Percentiles rank a stretch among this genome's conserved stretches.
Conservation (phyloP, 1,140 invertebrate genomes). For the Psix sp. region DNA sequence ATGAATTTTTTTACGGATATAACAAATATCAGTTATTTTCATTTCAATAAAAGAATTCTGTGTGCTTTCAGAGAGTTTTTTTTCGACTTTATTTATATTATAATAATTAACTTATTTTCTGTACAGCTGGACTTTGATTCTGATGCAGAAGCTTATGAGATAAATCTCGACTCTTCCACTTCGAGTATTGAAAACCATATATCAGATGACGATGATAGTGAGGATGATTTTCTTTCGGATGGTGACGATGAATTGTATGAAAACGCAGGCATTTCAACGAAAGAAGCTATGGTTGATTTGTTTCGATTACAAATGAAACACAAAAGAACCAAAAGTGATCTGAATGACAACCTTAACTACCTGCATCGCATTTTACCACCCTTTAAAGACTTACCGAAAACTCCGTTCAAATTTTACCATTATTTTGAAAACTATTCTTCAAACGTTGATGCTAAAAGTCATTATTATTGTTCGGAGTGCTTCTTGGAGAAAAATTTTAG, state of each 20-base stretch:
- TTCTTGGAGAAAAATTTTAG: neutral
- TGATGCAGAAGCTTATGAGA: too few species aligned
- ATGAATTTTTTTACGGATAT: too few species aligned
- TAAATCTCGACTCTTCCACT: too few species aligned
- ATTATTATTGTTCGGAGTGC: neutral
- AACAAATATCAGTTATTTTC: too few species aligned
- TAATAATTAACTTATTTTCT: too few species aligned
- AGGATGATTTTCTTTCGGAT: neutral
- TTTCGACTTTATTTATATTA: too few species aligned
- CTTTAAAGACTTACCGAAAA: slow-evolving; percentile 9
- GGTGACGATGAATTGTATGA: neutral
- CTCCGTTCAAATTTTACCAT: slow-evolving; percentile 1
- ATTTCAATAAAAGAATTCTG: too few species aligned
- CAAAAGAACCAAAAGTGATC: slow-evolving; percentile 7
- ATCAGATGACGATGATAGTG: neutral
- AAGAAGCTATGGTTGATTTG: slow-evolving; percentile 5
- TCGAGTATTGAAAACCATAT: neutral
- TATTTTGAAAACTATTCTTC: slow-evolving; percentile 2
- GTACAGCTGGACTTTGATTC: too few species aligned
- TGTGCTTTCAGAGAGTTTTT: too few species aligned
- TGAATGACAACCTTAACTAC: slow-evolving; percentile 1
- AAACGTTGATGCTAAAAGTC: neutral
- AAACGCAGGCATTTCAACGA: slow-evolving; percentile 3
- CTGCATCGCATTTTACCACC: neutral
- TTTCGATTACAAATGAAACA: slow-evolving; percentile 6